Base-by-base conservation (phyloP, 2,113 vertebrate genomes). In the Muntiacus muntjak region DNA sequence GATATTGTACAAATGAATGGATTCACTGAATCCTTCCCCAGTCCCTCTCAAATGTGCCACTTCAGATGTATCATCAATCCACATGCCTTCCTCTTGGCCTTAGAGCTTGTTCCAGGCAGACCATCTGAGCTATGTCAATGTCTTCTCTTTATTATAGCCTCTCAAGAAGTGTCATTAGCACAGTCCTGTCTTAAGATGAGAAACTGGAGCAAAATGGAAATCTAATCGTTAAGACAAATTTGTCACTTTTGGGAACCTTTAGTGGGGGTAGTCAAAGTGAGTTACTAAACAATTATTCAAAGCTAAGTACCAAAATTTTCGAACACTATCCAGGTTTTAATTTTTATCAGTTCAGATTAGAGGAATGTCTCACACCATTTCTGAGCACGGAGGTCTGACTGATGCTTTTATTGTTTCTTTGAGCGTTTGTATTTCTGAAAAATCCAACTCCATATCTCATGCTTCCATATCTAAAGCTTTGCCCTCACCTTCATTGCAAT, bases 141-240 rank as follows among this genome's bases (percentile, higher is more conserved):
- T 60, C 76, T 91, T 97, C 19, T 97, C 45, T 96, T 92, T 83
- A 62, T 81, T 96, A 60, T 43, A 67, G n/a, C 89, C 54, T 97
- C 96, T 94, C 45, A 96, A 95, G 64, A 92, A 95, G 89, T 82
- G 4, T 86, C 90, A 92, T 86, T 54, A 85, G 71, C 87, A 85
- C 40, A 83, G 96, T 82, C 54, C 54, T 95, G 21, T 81, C 64
- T 87, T 82, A 78, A 78, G 36, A 57, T 58, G 60, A 91, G 58
- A 28, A 94, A 91, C 30, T 50, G 71, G 94, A 86, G 79, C 58
- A 79, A 96, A 95, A 43, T 23, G 64, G 92, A 88, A 50, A 84
- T 62, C 5, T 57, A n/a, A 76, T 60, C 2, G 0, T 87, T 87
- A 85, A 91, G 57, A 79, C 16, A 14, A 79, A 52, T 60, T 71